These are phyloP conservation scores for Chrysomallon squamiferum DNA, from an alignment of 1,140 invertebrate genomes.

Conservation along the genomic window DNA sequence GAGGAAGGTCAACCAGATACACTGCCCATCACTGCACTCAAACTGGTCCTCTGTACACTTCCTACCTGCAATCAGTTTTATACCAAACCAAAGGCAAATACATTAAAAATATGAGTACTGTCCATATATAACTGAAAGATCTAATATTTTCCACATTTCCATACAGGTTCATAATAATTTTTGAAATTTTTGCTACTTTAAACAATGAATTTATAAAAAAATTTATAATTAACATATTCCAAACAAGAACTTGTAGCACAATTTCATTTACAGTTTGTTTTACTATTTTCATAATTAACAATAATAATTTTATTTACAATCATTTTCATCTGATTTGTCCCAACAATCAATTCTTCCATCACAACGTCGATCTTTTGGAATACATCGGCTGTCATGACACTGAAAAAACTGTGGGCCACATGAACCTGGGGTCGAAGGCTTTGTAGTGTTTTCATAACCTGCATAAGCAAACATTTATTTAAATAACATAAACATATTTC, in stretches of 20 bases:
- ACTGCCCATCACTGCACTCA: slow-evolving; percentile 57
- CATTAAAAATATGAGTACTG: no score
- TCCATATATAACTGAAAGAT: no score
- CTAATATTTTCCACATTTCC: no score
- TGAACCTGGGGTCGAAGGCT: background rate
- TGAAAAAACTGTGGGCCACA: slow-evolving; percentile 21
- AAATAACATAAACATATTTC: background rate
- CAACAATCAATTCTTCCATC: slow-evolving; percentile 87
- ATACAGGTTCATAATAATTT: no score
- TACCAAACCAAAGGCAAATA: no score
- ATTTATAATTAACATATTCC: no score
- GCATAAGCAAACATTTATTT: background rate
- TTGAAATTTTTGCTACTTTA: no score
- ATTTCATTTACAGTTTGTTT: no score
- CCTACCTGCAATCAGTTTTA: background rate
- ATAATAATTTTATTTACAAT: no score
- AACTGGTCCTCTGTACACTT: slow-evolving; percentile 13
- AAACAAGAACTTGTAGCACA: no score
- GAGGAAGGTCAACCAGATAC: slow-evolving; percentile 91
- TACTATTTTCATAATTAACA: no score
- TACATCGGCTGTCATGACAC: slow-evolving; percentile 70
- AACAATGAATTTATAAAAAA: no score
- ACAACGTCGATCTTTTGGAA: slow-evolving; percentile 80
- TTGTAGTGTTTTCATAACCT: background rate
- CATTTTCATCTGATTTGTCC: slow-evolving; percentile 84